Evolutionary conservation across 2,888 invertebrate species (phyloP), one percentile per base, ranked within the genome.

Genomic region (Baronia brevicornis): DNA sequence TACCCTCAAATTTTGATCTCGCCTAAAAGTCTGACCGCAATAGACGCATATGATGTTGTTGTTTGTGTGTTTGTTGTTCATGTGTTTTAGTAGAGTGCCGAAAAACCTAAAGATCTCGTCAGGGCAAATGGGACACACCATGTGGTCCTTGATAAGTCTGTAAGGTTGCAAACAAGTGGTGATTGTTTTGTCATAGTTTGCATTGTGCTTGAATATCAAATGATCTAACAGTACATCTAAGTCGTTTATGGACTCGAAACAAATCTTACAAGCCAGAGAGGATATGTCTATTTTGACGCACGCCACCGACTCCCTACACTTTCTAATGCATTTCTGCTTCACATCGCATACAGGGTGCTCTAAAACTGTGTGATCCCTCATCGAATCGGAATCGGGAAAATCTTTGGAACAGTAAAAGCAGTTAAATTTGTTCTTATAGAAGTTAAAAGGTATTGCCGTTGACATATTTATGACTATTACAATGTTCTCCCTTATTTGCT

Each of bases 381-480:
- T 70, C 0, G 55, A 41, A 41, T 82, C 79, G 0, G 80, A 77
- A 46, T 84, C 84, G 0, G 61, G 48, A 17, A 84, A 84, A 31
- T 80, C 79, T 61, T 79, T 77, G 0, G 78, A 77, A 26, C 84
- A 84, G 38, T 74, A 84, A 39, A 84, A 84, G 26, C 84, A 84
- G 17, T 82, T 82, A 24, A 80, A 84, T 38, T 77, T 82, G 38
- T 82, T 84, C 36, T 80, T 79, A 44, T 71, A 79, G 37, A 82
- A 82, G 40, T 77, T 82, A 37, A 84, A 84, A 3, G 84, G 84
- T 50, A 84, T 64, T 0, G 82, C 82, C 0, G 84, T 84, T 0
- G 84, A 84, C 80, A 82, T 82, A 19, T 78, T 82, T 1, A 84
- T 67, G 0, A 84, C 70, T 5, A 54, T 72, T 0, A 78, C 70